Base-by-base conservation (phyloP, 1,140 invertebrate species). In the Caenorhabditis brenneri region DNA sequence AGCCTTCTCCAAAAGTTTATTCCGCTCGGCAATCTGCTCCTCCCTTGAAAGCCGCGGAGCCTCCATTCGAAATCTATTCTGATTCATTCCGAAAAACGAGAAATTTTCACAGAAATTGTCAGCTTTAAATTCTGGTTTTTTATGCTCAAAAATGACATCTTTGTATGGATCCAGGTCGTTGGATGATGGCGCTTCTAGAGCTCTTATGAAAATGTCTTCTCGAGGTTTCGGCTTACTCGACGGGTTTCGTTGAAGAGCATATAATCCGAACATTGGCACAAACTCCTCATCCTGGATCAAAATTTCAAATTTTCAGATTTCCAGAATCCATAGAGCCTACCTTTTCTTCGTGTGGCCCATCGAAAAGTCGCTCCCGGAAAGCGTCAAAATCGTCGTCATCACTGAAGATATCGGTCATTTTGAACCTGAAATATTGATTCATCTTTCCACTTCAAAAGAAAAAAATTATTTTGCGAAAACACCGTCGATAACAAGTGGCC, bases 41-140 rank as follows among this genome's bases (percentile, higher is more conserved):
- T 46, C 19, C 2, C 7, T 16, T n/a, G 36, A 27, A 9, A 29
- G 7, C 10, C 36, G 10, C 4, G 33, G 7, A 16, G 33, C 6
- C 9, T 39, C 36, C 33, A 74, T 42, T 15, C 46, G n/a, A n/a
- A 42, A 27, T 19, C 9, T 42, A 9, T 46, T 12, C 46, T 74
- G 65, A 12, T 74, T 74, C 65, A 74, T 74, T 27, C 65, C 65
- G 36, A 74, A 74, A 42, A 42, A 74, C n/a, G 65, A 74, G 15
- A 74, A 74, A 27, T 74, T 74, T 10, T 22, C 36, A n/a, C 65
- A 74, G 6, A 19, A n/a, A 27, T 16, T n/a, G 3, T 16, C 7
- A 3, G 42, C 65, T 22, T 46, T n/a, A 24, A 42, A n/a, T 22
- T 22, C 36, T 24, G 36, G 19, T 27, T 74, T 74, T 27, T 74